These are phyloP conservation scores for Myotis planiceps DNA, from an alignment of 2,797 vertebrate genomes.

Conservation along the genomic window DNA sequence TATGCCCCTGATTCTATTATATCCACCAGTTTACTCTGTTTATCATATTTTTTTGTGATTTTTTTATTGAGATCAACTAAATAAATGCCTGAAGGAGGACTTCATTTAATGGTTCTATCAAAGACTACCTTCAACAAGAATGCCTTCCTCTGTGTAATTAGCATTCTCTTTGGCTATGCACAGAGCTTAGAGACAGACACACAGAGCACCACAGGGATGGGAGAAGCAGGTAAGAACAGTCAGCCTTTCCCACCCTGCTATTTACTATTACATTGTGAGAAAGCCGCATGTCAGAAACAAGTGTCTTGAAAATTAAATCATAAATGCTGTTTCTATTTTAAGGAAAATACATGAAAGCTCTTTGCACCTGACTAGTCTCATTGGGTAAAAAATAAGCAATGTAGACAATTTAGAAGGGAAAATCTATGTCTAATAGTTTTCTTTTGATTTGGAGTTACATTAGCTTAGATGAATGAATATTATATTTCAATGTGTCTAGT, in stretches of 20 bases:
- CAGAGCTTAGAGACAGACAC: background rate
- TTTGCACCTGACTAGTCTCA: constrained; percentile 1
- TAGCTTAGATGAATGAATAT: constrained; percentile 1
- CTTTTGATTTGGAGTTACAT: constrained; percentile 7
- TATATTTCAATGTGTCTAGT: background rate
- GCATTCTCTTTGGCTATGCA: background rate
- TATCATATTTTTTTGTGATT: no score
- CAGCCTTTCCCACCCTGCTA: background rate
- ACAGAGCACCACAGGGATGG: background rate
- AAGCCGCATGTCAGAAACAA: background rate
- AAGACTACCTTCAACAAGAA: background rate
- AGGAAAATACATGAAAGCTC: background rate
- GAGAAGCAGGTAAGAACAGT: background rate
- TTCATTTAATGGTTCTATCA: background rate
- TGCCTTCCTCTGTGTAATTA: background rate
- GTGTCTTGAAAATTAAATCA: background rate
- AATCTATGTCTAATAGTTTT: background rate
- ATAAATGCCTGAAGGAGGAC: background rate
- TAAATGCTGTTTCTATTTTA: background rate
- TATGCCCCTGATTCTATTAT: no score
- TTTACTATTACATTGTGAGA: background rate
- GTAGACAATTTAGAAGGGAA: background rate
- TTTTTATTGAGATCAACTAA: constrained; percentile 1
- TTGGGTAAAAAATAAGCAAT: constrained; percentile 11
- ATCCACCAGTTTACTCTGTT: no score